Percentiles rank a stretch among this genome's conserved stretches.
Conservation (phyloP, 1,140 invertebrate genomes). For the Mamestra configurata region DNA sequence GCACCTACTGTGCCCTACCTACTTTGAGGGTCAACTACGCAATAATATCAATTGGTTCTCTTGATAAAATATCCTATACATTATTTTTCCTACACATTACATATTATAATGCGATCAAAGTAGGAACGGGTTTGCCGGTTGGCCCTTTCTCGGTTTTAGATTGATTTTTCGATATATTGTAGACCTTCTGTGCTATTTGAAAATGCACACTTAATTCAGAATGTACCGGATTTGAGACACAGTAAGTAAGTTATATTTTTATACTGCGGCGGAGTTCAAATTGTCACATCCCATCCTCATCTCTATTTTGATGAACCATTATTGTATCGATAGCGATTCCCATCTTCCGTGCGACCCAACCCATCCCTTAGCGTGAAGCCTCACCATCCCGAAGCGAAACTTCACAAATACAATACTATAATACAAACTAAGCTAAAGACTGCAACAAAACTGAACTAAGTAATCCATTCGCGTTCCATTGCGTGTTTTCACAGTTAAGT, state of each 20-base stretch:
- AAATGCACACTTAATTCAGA: no score
- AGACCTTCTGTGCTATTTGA: no score
- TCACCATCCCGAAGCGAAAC: background rate
- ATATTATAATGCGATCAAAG: background rate
- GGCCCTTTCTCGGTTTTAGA: no score
- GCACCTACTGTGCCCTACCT: background rate
- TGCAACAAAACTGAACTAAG: background rate
- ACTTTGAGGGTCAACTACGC: background rate
- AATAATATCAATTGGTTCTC: background rate
- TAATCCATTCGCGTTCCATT: constrained; percentile 11
- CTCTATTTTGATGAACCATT: no score
- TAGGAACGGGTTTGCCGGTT: background rate
- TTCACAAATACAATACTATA: constrained; percentile 7
- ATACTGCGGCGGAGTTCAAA: no score
- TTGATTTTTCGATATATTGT: no score
- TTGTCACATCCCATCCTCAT: no score
- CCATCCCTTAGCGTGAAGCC: background rate
- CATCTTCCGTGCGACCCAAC: background rate
- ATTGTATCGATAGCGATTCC: background rate
- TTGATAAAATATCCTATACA: background rate
- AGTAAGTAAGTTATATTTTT: no score
- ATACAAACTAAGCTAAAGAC: background rate
- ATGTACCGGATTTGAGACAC: no score
- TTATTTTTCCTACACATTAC: background rate
- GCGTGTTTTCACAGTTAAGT: background rate